Conservation (phyloP, 2,888 invertebrate species). For the Hypomecis atomaria region DNA sequence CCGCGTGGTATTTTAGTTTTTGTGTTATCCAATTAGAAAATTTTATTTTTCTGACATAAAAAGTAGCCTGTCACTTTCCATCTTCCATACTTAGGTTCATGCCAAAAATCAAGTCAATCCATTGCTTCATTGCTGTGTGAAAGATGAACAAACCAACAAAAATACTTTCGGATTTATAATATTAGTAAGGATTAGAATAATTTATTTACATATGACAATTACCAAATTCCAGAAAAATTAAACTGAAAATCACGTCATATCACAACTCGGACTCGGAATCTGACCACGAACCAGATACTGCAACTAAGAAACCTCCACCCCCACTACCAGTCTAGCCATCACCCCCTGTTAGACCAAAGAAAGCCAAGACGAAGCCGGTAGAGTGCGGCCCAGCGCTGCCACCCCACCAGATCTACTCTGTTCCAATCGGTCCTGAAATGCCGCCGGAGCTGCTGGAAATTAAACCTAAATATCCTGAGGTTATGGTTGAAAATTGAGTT, state of each 20-base stretch:
- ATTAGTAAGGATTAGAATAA: no score
- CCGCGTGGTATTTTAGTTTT: no score
- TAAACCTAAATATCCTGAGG: slow-evolving; percentile 47
- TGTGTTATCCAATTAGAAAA: no score
- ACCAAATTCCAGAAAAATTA: slow-evolving; percentile 77
- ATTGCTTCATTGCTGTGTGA: no score
- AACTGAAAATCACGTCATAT: slow-evolving; percentile 84
- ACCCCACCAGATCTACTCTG: slow-evolving; percentile 63
- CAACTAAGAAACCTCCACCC: slow-evolving; percentile 47
- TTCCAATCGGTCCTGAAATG: slow-evolving; percentile 75
- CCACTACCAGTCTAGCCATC: slow-evolving; percentile 35
- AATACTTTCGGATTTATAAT: no score
- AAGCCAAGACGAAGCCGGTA: slow-evolving; percentile 58
- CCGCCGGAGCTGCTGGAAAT: slow-evolving; percentile 58
- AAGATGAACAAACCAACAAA: no score
- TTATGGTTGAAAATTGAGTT: slow-evolving; percentile 40
- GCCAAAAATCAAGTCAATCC: no score
- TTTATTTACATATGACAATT: neutral
- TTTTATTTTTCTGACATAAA: no score
- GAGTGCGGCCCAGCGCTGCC: slow-evolving; percentile 73
- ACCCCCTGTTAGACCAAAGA: slow-evolving; percentile 39
- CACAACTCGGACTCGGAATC: slow-evolving; percentile 83
- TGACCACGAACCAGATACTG: slow-evolving; percentile 72
- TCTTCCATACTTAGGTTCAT: no score
- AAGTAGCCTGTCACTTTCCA: no score